Evolutionary conservation across 2,113 vertebrate species (phyloP).

Genomic region (Phalacrocorax carbo): DNA sequence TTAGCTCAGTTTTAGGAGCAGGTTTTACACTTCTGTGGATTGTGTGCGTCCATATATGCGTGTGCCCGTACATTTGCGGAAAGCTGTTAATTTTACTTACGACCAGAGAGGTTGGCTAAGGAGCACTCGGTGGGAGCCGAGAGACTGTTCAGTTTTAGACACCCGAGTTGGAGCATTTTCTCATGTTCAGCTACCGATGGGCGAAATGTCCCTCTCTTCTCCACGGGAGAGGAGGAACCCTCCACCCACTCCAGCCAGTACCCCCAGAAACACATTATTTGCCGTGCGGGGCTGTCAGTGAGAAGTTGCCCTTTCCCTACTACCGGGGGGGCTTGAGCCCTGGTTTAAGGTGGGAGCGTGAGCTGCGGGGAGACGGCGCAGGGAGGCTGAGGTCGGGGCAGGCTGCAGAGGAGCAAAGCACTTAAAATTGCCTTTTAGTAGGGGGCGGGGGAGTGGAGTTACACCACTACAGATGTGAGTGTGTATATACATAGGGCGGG

Average conservation of each 20-base stretch:
- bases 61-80: not conserved
- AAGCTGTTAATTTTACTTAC: not conserved
- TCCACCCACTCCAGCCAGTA: not conserved
- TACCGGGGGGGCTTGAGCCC: not conserved
- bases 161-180: not conserved
- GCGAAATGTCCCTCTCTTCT: not conserved
- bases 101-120: not conserved
- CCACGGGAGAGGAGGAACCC: not conserved
- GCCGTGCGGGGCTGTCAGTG: not conserved
- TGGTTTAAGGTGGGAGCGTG: not conserved
- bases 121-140: not conserved
- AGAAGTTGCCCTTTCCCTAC: not conserved
- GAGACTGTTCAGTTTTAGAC: not conserved
- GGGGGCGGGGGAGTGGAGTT: not conserved
- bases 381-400: not conserved
- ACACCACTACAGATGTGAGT: not conserved
- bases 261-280: not conserved
- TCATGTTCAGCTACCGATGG: not conserved
- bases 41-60: fast-evolving
- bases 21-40: not conserved
- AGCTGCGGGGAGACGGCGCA: not conserved
- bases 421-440: not conserved
- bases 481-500: too few relatives aligned
- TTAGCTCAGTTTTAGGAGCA: not conserved
- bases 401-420: not conserved